Base-by-base conservation (phyloP, 53 echinoderm and acorn worm species). In the Apostichopus leukothele region DNA sequence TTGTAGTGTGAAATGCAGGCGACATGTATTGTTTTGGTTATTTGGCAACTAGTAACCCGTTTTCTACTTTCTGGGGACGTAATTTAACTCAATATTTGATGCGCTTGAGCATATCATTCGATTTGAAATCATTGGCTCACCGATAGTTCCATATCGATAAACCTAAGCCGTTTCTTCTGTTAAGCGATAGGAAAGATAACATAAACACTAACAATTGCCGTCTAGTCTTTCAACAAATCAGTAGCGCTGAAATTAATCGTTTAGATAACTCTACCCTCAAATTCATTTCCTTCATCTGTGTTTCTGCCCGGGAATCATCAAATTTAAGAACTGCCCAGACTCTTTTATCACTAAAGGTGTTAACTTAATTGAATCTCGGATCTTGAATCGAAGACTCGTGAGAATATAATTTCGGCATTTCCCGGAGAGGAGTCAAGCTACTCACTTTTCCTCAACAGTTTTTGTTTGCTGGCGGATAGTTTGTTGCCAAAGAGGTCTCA, bases 301-400 rank as follows among this genome's bases (percentile, higher is more conserved):
- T 85, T 85, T 85, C 63, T 85, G 60, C 67, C 85, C 10, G 67
- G 67, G 85, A 85, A 85, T 85, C 85, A 67, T 67, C 85, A 85
- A 63, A 85, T 85, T 85, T 85, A 85, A 67, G 85, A 85, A 67
- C 39, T 51, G 68, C 85, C 85, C 85, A 85, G 85, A 85, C 85
- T 63, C 67, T 85, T 85, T 85, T 21, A 63, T 27, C 85, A 85
- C 85, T 67, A 18, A 63, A 60, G 85, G 85, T 66, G 85, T 85
- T 66, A 85, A 85, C 85, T 67, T 85, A 85, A 85, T 85, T 85
- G 85, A 85, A 85, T 85, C 85, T 60, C 85, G 68, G 61, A 85
- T 27, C 85, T 67, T 67, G 61, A 60, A 85, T 85, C 85, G 26
- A 25, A 85, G 68, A 85, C 85, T 67, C 85, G 85, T 85, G 85